Base-by-base conservation (phyloP, 2,113 vertebrate species). In the Aspidoscelis tigris region DNA sequence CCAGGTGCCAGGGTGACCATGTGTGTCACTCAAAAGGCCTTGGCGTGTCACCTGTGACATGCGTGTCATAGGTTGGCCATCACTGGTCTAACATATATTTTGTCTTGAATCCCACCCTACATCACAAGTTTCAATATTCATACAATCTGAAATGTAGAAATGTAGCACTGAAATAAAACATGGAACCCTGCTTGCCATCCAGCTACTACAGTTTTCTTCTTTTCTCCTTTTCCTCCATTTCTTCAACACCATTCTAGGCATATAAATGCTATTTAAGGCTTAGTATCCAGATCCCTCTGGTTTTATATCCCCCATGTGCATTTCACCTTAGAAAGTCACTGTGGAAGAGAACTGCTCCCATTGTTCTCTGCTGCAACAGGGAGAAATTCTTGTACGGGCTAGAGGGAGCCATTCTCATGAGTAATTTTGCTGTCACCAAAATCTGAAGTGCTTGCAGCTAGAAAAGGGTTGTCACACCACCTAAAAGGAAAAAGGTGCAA, bases 121-220 rank as follows among this genome's bases (percentile, higher is more conserved):
- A 47, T 14, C 69, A 72, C 22, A 11, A 76, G 50, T 16, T 55
- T 22, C 41, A 69, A 50, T 24, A 66, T 41, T 76, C 44, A 82
- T 44, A 2, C 44, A 21, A 39, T 16, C 20, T 81, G 33, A 33
- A 33, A 33, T 33, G 33, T 33, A 33, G 33, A 33, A 33, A 33
- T 33, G 39, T 58, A 47, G 44, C 55, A 26, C 74, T 43, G n/a
- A 24, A 33, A 55, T 80, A 39, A 53, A 22, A 5, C 21, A 7
- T 1, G 7, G 2, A 4, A 3, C 10, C 0, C 0, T 18, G 1
- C 18, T 21, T 26, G 24, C 1, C 0, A 6, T 39, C 47, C 24
- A 1, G 33, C 33, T 33, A 33, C 33, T 33, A 33, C 43, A 21
- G n/a, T 4, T 44, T n/a, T 7, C 47, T 16, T 18, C 33, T 66